phyloP scores from a whole-genome alignment of 2,888 invertebrate species.

The Drosophila formosana region DNA sequence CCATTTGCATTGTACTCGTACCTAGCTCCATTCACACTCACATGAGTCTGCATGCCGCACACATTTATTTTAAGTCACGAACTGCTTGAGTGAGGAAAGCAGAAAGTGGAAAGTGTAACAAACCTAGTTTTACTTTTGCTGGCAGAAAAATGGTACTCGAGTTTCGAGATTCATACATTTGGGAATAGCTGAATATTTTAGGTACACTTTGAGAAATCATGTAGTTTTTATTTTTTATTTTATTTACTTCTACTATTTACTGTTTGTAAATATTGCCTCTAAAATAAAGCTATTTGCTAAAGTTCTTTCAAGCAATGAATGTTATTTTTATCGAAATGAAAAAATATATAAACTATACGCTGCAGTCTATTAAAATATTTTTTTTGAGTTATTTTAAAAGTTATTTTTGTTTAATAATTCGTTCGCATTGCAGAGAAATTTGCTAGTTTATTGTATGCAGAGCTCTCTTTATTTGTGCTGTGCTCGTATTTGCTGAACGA shows the following conservation, averaged over 20 bases:
- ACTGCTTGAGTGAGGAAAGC: constrained; percentile 15
- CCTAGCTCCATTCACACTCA: constrained; percentile 12
- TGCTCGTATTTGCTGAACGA: constrained; percentile 8
- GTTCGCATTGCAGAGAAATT: not conserved
- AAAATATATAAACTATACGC: not conserved
- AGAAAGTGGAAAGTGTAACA: constrained; percentile 17
- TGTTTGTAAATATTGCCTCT: not conserved
- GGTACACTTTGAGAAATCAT: constrained; percentile 3
- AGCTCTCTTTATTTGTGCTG: constrained; percentile 12
- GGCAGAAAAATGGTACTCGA: constrained; percentile 8
- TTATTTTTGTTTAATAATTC: not conserved
- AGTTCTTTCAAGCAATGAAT: not conserved
- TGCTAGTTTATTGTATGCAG: constrained; percentile 3
- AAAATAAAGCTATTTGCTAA: not conserved
- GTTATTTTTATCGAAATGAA: not conserved
- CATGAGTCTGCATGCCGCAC: constrained; percentile 9
- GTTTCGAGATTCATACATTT: constrained; percentile 22
- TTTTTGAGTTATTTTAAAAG: not conserved
- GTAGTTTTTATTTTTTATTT: too few species aligned
- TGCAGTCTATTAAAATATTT: not conserved
- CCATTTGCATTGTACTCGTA: constrained; percentile 60
- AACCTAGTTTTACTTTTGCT: constrained; percentile 8
- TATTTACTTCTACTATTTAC: too few species aligned
- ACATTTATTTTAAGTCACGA: constrained; percentile 49
- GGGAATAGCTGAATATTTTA: constrained; percentile 9